Base-by-base conservation (phyloP, 2,888 invertebrate genomes). In the Sminthurinus aureus region DNA sequence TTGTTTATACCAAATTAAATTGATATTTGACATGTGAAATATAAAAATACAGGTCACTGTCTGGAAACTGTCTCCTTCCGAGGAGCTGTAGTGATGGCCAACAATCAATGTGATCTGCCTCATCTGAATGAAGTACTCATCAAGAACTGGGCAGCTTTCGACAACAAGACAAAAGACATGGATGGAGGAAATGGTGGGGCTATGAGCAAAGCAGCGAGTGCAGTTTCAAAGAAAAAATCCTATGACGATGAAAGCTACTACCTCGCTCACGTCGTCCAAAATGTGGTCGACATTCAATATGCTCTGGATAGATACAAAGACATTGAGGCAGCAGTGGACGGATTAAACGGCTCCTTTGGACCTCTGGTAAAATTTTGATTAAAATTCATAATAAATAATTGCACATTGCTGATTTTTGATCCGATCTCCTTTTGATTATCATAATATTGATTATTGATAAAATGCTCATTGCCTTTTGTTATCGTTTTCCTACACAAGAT, bases 271-370 rank as follows among this genome's bases (percentile, higher is more conserved):
- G 88, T 88, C 3, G 88, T 88, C 12, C 88, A 88, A 79, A 88
- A 87, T 79, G 88, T 88, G 13, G 88, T 87, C 64, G 87, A 87
- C 69, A 87, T 87, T 24, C 88, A 88, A 81, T 88, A 88, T 78
- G 88, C 88, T 13, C 83, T 88, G 73, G 88, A 88, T 77, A 83
- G 88, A 79, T 88, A 87, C 86, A 88, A 88, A 84, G 88, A 88
- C 79, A 87, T 88, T 26, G 88, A 88, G 77, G 87, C 86, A 6
- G 88, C 87, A 1, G 85, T 86, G 74, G 88, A 88, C 85, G 86
- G 84, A 12, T 26, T 88, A 81, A 88, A 88, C 84, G 87, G 87
- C 75, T 84, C 85, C 15, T 87, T 85, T 75, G 87, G 86, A 6
- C 84, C 84, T 18, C n/a, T 64, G 64, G n/a, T 64, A 64, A 38